Percentiles rank a stretch among this genome's conserved stretches.
Evolutionary conservation across 2,888 invertebrate genomes (phyloP).

Genomic region (Agrotis clavis): DNA sequence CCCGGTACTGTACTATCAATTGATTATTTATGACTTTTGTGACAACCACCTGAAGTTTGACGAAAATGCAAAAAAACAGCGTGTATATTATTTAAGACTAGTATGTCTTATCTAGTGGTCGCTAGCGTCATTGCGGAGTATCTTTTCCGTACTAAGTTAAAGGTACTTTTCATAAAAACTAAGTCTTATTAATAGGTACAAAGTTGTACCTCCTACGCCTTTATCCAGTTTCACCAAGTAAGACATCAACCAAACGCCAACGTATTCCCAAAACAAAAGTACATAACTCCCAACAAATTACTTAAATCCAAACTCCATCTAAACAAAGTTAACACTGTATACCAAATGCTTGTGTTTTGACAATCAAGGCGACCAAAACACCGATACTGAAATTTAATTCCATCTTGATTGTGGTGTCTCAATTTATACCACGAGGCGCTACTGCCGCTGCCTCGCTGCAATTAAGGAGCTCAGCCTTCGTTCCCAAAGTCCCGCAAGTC

Average conservation of each 20-base stretch:
- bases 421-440: conserved; percentile 64
- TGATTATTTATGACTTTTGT: too few relatives aligned
- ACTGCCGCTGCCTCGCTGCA: conserved; percentile 66
- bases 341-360: conserved; percentile 50
- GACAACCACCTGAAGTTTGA: too few relatives aligned
- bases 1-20: too few relatives aligned
- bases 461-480: conserved; percentile 64
- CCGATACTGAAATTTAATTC: conserved; percentile 64
- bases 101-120: too few relatives aligned
- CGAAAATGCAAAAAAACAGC: too few relatives aligned
- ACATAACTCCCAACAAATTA: conserved; percentile 45
- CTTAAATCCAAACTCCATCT: conserved; percentile 41
- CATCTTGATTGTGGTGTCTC: conserved; percentile 64
- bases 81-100: too few relatives aligned
- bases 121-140: too few relatives aligned
- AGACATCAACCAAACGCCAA: conserved; percentile 20
- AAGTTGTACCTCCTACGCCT: neutral
- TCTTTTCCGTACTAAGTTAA: neutral
- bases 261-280: conserved; percentile 15
- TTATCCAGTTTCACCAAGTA: neutral
- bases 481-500: conserved; percentile 66
- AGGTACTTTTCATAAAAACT: too few relatives aligned
- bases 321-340: conserved; percentile 45
- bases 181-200: neutral
- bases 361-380: conserved; percentile 59